Evolutionary conservation across 1,140 invertebrate species (phyloP).

Genomic region (Nephotettix cincticeps): DNA sequence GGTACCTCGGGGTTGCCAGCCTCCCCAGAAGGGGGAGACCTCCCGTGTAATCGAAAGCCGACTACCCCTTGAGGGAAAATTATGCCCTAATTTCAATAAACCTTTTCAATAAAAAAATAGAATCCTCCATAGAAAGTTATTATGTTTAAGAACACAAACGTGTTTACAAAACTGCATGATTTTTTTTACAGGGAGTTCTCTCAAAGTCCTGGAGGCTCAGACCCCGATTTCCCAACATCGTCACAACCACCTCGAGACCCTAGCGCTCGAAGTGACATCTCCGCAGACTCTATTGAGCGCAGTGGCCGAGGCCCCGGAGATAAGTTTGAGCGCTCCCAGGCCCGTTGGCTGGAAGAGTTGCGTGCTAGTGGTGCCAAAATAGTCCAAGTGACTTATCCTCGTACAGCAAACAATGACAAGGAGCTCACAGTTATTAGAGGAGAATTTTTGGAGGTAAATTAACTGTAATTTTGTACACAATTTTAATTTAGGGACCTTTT

Average conservation of each 20-base stretch:
- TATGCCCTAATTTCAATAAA: too few relatives aligned
- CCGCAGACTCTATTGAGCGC: slow-evolving; percentile 72
- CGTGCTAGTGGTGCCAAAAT: slow-evolving; percentile 72
- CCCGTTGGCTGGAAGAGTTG: slow-evolving; percentile 72
- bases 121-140: too few relatives aligned
- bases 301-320: slow-evolving; percentile 47
- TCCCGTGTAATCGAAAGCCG: too few relatives aligned
- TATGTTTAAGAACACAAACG: too few relatives aligned
- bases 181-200: slow-evolving; percentile 39
- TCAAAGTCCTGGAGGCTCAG: slow-evolving; percentile 43
- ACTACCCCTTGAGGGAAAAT: too few relatives aligned
- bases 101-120: too few relatives aligned
- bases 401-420: slow-evolving; percentile 97
- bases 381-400: slow-evolving; percentile 91
- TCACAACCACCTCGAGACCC: slow-evolving; percentile 38
- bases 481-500: neutral
- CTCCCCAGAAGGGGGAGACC: too few relatives aligned
- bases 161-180: neutral
- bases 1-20: too few relatives aligned
- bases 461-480: neutral
- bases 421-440: slow-evolving; percentile 94
- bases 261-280: slow-evolving; percentile 63
- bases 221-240: slow-evolving; percentile 39
- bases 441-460: slow-evolving; percentile 88
- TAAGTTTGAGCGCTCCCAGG: slow-evolving; percentile 52